Evolutionary conservation across 2,113 vertebrate genomes (phyloP), one percentile per base, ranked within the genome.

Genomic region (Oryzias woworae): DNA sequence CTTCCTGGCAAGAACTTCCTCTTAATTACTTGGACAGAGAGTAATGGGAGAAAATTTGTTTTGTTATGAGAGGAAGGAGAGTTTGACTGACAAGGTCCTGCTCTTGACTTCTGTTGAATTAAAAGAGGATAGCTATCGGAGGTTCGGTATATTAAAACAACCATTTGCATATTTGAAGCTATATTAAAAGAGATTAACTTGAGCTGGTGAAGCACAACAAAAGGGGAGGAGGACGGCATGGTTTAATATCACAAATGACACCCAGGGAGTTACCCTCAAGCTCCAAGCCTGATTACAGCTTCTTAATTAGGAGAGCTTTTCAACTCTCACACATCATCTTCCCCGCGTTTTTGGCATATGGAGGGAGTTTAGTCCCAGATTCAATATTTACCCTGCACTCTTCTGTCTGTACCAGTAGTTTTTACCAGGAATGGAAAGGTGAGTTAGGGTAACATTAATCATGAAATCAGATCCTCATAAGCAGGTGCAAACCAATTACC

Each of bases 231-330:
- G 78, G 77, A 96, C 93, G 90, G 94, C 92, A 88, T 90, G 94
- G 93, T 98, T 99, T 98, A 99, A 99, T 98, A 99, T 98, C 94
- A 93, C 94, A 95, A 95, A 95, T 95, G 95, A 98, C 94, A 95
- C 95, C 90, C 86, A 91, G 94, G 94, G 95, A 97, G 93, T 96
- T 95, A 96, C 93, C 97, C 95, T 92, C 91, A 73, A 92, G 90
- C 91, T 94, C 92, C 90, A 87, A 93, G 94, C 92, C 93, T 98
- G 96, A 98, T 98, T 98, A 95, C 93, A 92, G 92, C 93, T 94
- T 93, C 94, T 98, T 99, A 98, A 99, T 99, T 97, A 98, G 95
- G 94, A 88, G 73, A 91, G 93, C 89, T 93, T 93, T 93, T 93
- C 93, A 93, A 80, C 85, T 76, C 82, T 81, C 77, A 61, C 75